Conservation (phyloP, 2,797 vertebrate genomes). For the Schizopygopsis malacanthus region DNA sequence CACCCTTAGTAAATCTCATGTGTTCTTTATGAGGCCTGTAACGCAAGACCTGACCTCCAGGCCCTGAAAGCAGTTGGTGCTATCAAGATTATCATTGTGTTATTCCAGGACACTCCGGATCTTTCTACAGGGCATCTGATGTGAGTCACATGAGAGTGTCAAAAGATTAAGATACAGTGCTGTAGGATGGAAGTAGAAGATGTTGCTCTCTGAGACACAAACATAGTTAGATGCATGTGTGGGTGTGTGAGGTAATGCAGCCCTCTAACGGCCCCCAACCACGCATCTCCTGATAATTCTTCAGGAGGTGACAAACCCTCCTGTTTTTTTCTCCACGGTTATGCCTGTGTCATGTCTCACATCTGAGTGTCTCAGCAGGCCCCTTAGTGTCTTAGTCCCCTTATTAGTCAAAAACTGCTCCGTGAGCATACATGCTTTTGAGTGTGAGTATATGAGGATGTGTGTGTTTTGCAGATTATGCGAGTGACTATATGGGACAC, state of each 20-base stretch:
- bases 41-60: conserved; percentile 34
- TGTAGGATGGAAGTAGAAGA: conserved; percentile 13
- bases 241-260: conserved; percentile 27
- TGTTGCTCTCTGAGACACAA: conserved; percentile 8
- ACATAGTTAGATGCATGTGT: conserved; percentile 16
- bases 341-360: background rate
- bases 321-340: background rate
- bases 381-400: background rate
- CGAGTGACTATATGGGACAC: background rate
- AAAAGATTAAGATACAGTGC: conserved; percentile 27
- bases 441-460: conserved; percentile 32
- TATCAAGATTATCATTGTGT: conserved; percentile 25
- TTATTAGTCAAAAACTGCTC: conserved; percentile 16
- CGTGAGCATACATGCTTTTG: background rate
- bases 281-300: conserved; percentile 1
- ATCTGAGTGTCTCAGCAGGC: background rate
- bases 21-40: conserved; percentile 32
- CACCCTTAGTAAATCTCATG: conserved; percentile 33
- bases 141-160: conserved; percentile 39
- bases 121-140: conserved; percentile 38
- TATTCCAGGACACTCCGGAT: conserved; percentile 32
- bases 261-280: background rate
- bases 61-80: conserved; percentile 32
- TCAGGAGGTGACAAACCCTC: conserved; percentile 11
- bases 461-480: background rate